These are phyloP conservation scores for Drosophila asahinai DNA, from an alignment of 1,140 invertebrate species.

Conservation along the genomic window DNA sequence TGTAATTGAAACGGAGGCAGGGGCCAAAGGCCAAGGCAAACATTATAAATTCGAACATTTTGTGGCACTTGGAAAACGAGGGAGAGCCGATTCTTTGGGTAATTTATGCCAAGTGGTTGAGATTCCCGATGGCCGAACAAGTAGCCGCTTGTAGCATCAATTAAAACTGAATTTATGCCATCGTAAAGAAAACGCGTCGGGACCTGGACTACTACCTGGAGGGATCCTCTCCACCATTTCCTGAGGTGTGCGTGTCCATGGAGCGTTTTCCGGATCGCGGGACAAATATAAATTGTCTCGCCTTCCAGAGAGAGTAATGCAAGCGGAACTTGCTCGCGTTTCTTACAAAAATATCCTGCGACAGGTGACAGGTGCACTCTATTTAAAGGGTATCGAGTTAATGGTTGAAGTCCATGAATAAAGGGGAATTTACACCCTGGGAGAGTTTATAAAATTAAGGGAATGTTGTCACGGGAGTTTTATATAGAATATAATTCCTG, in stretches of 20 bases:
- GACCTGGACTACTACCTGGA: constrained; percentile 40
- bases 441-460: neutral
- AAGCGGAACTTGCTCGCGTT: constrained; percentile 49
- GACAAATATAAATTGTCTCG: constrained; percentile 67
- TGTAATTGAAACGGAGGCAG: constrained; percentile 17
- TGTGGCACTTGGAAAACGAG: constrained; percentile 60
- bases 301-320: constrained; percentile 41
- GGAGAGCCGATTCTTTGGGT: constrained; percentile 15
- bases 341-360: neutral
- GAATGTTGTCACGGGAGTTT: neutral
- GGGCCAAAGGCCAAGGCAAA: constrained; percentile 52
- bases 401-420: neutral
- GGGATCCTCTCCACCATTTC: constrained; percentile 8
- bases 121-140: constrained; percentile 47
- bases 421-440: neutral
- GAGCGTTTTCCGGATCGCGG: constrained; percentile 42
- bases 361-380: constrained; percentile 35
- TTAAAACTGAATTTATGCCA: constrained; percentile 59
- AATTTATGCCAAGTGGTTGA: constrained; percentile 67
- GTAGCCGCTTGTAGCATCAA: constrained; percentile 54
- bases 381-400: constrained; percentile 4
- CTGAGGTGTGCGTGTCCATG: constrained; percentile 62
- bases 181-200: constrained; percentile 40
- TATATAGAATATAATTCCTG: neutral
- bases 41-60: constrained; percentile 47